phyloP scores from a whole-genome alignment of 2,888 invertebrate species.

The Catotricha subobsoleta region DNA sequence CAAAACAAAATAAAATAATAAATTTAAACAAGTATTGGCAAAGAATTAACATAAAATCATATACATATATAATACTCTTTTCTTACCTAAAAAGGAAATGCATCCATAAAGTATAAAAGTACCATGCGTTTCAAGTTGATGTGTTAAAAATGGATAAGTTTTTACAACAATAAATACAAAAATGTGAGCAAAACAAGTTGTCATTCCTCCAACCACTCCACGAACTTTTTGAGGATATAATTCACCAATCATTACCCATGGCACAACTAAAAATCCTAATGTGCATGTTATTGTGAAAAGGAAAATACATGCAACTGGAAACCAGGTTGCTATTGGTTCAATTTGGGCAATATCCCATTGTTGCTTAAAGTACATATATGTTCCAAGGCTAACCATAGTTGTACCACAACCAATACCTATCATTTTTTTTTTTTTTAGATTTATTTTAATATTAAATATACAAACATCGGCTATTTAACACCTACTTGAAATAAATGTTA shows the following conservation, averaged over 20 bases:
- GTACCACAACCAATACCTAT: constrained; percentile 41
- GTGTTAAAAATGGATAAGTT: constrained; percentile 39
- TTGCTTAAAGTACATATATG: constrained; percentile 39
- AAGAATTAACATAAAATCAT: too few species aligned
- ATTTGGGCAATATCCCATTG: constrained; percentile 31
- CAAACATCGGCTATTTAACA: constrained; percentile 6
- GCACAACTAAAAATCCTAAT: constrained; percentile 46
- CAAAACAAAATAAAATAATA: not conserved
- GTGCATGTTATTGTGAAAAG: constrained; percentile 43
- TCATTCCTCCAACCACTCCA: constrained; percentile 46
- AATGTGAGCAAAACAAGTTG: constrained; percentile 44
- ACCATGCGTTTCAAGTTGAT: constrained; percentile 36
- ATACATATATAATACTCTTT: constrained; percentile 10
- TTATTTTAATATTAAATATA: not conserved
- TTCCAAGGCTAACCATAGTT: constrained; percentile 40
- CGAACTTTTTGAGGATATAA: constrained; percentile 51
- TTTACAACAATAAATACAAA: constrained; percentile 50
- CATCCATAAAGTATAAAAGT: constrained; percentile 42
- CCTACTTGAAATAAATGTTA: constrained; percentile 45
- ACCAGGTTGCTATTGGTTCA: constrained; percentile 34
- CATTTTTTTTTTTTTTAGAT: constrained; percentile 8
- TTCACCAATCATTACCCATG: constrained; percentile 60
- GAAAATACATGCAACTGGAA: constrained; percentile 42
- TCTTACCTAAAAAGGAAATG: constrained; percentile 38
- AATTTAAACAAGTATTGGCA: not conserved